These are phyloP conservation scores for Trissonchulus latispiculum DNA, from an alignment of 2,888 invertebrate species.

Conservation along the genomic window DNA sequence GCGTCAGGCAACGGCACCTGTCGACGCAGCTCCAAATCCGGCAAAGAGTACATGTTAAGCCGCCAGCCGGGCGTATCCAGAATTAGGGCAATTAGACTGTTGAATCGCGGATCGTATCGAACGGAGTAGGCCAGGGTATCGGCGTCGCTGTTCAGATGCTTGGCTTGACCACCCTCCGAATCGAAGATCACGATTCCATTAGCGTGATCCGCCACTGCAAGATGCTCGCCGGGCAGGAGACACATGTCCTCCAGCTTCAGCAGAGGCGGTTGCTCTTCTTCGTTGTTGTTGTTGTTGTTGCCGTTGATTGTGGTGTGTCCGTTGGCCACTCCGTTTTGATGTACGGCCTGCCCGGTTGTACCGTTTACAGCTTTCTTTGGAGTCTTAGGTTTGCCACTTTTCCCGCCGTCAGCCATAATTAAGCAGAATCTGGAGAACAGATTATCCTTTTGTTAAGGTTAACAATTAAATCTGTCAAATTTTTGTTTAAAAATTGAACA, in stretches of 20 bases:
- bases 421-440: no score
- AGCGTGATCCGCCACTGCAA: conserved; percentile 11
- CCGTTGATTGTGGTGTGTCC: no score
- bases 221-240: not conserved
- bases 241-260: conserved; percentile 2
- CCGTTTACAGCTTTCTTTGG: no score
- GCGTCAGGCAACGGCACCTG: not conserved
- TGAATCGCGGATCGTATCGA: not conserved
- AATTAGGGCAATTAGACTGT: not conserved
- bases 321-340: no score
- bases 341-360: no score
- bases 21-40: not conserved
- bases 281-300: no score
- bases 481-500: no score
- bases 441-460: no score
- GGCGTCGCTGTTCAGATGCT: not conserved
- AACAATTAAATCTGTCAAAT: no score
- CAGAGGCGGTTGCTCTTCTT: not conserved
- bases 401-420: no score
- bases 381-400: no score
- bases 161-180: not conserved
- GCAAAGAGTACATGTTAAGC: not conserved
- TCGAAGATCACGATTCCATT: conserved; percentile 10
- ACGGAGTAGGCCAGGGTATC: conserved; percentile 4
- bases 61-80: conserved; percentile 8